A percentile compares a stretch with the other conserved stretches of the same genome.
These are phyloP conservation scores for Enteromius treurensis DNA, from an alignment of 2,797 vertebrate genomes.

Conservation along the genomic window DNA sequence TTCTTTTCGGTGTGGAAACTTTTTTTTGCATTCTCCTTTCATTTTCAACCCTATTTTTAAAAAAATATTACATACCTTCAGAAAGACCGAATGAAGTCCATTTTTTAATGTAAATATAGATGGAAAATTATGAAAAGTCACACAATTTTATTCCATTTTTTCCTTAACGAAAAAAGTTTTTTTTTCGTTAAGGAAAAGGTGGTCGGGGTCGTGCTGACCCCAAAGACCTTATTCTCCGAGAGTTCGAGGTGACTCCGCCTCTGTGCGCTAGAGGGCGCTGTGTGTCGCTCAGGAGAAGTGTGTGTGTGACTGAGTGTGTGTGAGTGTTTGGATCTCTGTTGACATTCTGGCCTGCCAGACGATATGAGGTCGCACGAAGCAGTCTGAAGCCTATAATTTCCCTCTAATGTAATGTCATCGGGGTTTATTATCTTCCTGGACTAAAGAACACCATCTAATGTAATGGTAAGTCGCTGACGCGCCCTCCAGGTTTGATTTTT, in stretches of 20 bases:
- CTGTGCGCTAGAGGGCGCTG: conserved; percentile 14
- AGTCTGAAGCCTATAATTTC: neutral
- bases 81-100: too few relatives aligned
- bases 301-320: neutral
- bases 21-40: too few relatives aligned
- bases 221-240: neutral
- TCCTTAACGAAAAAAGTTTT: too few relatives aligned
- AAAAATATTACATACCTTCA: too few relatives aligned
- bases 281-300: neutral
- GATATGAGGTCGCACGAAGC: neutral
- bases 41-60: too few relatives aligned
- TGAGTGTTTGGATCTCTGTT: conserved; percentile 7
- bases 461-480: conserved; percentile 29
- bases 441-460: conserved; percentile 3
- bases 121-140: too few relatives aligned
- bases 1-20: too few relatives aligned
- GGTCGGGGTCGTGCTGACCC: too few relatives aligned
- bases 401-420: conserved; percentile 5
- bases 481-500: neutral
- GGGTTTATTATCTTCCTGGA: neutral
- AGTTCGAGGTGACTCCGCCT: neutral
- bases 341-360: conserved; percentile 22
- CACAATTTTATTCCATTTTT: too few relatives aligned
- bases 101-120: too few relatives aligned
- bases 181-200: too few relatives aligned